Percentiles rank a stretch among this genome's conserved stretches.
Conservation (phyloP, 2,888 invertebrate genomes). For the Sarcophaga carnaria region DNA sequence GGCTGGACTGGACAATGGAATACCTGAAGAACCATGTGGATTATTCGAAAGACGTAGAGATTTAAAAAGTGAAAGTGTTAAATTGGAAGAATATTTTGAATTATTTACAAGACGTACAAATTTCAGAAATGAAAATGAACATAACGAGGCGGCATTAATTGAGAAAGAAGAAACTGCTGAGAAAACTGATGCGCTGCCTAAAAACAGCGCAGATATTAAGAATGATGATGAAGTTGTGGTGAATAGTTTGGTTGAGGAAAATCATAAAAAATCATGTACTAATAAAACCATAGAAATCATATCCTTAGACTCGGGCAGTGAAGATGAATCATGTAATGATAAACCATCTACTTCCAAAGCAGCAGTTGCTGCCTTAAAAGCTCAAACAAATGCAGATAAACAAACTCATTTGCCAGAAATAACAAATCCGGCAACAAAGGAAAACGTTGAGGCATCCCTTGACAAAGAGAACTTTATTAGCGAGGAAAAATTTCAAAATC, state of each 20-base stretch:
- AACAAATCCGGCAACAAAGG: background rate
- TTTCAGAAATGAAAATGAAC: constrained; percentile 28
- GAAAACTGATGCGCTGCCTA: too few species aligned
- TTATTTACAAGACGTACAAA: constrained; percentile 58
- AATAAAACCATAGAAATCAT: constrained; percentile 27
- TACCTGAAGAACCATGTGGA: constrained; percentile 7
- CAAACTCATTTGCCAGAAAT: background rate
- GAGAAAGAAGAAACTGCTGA: too few species aligned
- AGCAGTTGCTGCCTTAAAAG: background rate
- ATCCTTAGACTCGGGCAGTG: constrained; percentile 50
- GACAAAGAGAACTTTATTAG: background rate
- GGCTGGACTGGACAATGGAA: background rate
- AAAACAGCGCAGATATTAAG: too few species aligned
- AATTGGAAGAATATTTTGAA: background rate
- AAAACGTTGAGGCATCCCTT: background rate
- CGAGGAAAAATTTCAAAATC: background rate
- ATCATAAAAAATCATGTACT: background rate
- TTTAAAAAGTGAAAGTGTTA: background rate
- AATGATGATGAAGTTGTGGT: constrained; percentile 13
- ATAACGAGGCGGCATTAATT: background rate
- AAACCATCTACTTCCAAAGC: constrained; percentile 21
- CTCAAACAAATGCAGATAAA: background rate
- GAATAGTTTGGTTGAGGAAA: background rate
- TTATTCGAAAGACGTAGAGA: constrained; percentile 35
- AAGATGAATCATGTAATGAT: constrained; percentile 17